Base-by-base conservation (phyloP, 2,113 vertebrate species). In the Elephas maximus region DNA sequence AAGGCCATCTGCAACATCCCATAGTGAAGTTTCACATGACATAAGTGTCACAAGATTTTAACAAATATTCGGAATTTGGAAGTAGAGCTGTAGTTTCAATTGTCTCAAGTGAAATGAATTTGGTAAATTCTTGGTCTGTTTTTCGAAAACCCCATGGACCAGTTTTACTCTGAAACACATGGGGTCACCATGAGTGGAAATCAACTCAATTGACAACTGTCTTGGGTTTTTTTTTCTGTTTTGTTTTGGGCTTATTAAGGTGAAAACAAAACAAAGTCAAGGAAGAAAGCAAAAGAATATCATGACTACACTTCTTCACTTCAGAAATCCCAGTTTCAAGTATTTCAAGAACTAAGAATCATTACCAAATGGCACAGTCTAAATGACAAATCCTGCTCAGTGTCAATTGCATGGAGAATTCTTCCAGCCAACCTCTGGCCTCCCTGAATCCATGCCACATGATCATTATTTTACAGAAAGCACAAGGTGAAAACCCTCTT, bases 101-200 rank as follows among this genome's bases (percentile, higher is more conserved):
- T 67, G 28, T 85, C 48, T 93, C 65, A 67, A 74, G 45, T 53
- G 69, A 93, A 85, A 63, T 85, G 26, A 33, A 85, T n/a, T 84
- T 12, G 10, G 44, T 88, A 60, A 57, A 89, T 65, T 91, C 67
- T 63, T 51, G 11, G 7, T 45, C 73, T 85, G 51, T 48, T 85
- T 91, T 57, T 65, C 12, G 10, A 26, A 24, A 67, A 26, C 65
- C 28, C 28, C 48, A 48, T 28, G 65, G 65, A 67, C 9, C 26
- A 65, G 65, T 28, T 67, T 26, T 26, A 30, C 26, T 67, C 65
- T 30, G 65, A 67, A 67, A 67, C 65, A 8, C 65, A 67, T 30
- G 62, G 48, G 48, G 48, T 48, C 48, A 48, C 48, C 48, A 48
- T 48, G 48, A 48, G 48, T 48, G 48, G 48, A 10, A 48, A 48